Evolutionary conservation across 2,797 vertebrate genomes (phyloP), one percentile per base, ranked within the genome.

Genomic region (Acanthurus leucopareius): DNA sequence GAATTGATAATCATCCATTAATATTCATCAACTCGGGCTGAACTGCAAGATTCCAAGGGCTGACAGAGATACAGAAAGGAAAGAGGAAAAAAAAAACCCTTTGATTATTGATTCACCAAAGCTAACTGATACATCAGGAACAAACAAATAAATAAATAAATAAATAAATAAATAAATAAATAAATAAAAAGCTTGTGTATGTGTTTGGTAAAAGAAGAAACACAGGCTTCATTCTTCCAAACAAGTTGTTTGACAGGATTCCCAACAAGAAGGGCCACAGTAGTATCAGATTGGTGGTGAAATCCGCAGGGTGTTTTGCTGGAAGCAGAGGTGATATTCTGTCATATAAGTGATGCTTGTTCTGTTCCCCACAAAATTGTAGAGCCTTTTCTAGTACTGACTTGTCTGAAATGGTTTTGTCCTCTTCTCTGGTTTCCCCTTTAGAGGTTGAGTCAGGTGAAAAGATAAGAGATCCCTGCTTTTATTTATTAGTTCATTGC

Each of bases 41-140:
- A 82, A 88, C 65, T 48, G 70, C 52, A 60, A 83, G 81, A 93
- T 88, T 82, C 82, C 57, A n/a, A 71, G 60, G 85, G 77, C 83
- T 91, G 92, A 93, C 91, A 88, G 83, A n/a, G 54, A 86, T 85
- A 88, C 70, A 69, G 51, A 77, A 45, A 87, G 77, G 45, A n/a
- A 32, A 7, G 5, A 28, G 14, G 16, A 66, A 75, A 22, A 20
- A 4, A 22, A 73, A 81, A 83, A 72, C 53, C 62, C 89, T 94
- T 92, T 95, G 92, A 94, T 95, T 94, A 92, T 90, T 83, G 88
- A 94, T 94, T 92, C 90, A 83, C 89, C 61, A 83, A 86, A 91
- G 85, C 82, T 87, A 92, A 86, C 47, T 62, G 80, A 90, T 81
- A 83, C 53, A 77, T 90, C 84, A 70, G n/a, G 81, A 25, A 56